These are phyloP conservation scores for Salmo trutta DNA, from an alignment of 2,797 vertebrate species.

Conservation along the genomic window DNA sequence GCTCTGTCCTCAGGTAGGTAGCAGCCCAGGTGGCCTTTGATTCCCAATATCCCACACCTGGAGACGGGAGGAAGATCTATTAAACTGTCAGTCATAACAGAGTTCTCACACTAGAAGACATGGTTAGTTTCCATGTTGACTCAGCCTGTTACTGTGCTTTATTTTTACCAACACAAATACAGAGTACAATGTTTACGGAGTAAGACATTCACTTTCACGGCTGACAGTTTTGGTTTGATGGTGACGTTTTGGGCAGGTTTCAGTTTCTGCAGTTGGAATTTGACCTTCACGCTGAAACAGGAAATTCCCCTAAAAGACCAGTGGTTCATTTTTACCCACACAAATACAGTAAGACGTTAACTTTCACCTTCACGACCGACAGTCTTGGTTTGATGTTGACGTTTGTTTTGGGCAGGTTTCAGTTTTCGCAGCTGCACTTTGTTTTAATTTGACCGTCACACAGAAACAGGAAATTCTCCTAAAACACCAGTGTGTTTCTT, in stretches of 20 bases:
- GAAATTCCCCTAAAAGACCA: background rate
- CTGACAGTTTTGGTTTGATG: background rate
- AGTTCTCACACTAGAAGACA: no score
- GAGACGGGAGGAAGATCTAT: background rate
- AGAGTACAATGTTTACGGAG: background rate
- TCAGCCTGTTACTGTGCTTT: background rate
- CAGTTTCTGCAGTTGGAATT: background rate
- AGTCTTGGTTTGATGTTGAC: background rate
- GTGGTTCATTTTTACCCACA: background rate
- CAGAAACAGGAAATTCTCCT: background rate
- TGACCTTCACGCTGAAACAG: background rate
- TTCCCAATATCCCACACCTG: background rate
- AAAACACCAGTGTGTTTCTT: background rate
- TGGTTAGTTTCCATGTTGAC: background rate
- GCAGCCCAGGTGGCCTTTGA: background rate
- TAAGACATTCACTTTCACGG: background rate
- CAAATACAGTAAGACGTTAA: background rate
- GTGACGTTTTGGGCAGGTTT: background rate
- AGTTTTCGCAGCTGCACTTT: background rate
- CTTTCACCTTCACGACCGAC: background rate
- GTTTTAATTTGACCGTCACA: background rate
- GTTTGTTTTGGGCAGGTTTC: background rate
- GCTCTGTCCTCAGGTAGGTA: background rate
- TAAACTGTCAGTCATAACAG: background rate
- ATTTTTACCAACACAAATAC: background rate